These are phyloP conservation scores for Pardosa pseudoannulata DNA, from an alignment of 2,888 invertebrate species.

Conservation along the genomic window DNA sequence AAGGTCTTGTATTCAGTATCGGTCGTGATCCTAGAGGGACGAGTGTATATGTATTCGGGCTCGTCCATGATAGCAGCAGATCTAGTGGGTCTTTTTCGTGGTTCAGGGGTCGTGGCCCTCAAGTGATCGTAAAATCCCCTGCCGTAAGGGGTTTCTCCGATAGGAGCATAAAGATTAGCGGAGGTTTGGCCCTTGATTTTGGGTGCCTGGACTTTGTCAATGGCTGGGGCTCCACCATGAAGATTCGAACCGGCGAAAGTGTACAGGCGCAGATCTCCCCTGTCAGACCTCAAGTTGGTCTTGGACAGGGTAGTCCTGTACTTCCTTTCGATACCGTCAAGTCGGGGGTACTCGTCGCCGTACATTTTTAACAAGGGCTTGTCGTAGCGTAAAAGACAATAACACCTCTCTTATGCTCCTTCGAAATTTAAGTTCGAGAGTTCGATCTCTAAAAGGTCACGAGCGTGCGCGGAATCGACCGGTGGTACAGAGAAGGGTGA, in stretches of 20 bases:
- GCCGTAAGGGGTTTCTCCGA: slow-evolving; percentile 25
- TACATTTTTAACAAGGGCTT: slow-evolving; percentile 73
- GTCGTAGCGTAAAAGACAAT: slow-evolving; percentile 38
- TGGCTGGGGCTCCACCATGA: slow-evolving; percentile 46
- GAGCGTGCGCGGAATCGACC: slow-evolving; percentile 13
- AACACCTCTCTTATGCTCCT: neutral
- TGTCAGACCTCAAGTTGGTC: slow-evolving; percentile 72
- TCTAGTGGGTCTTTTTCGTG: neutral
- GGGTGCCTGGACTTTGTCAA: neutral
- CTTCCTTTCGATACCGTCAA: slow-evolving; percentile 73
- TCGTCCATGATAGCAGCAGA: neutral
- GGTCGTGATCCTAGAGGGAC: slow-evolving; percentile 14
- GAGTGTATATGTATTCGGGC: neutral
- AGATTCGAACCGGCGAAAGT: slow-evolving; percentile 67
- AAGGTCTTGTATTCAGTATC: slow-evolving; percentile 31
- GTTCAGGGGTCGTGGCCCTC: slow-evolving; percentile 31
- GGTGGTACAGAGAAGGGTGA: neutral
- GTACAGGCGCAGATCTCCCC: slow-evolving; percentile 60
- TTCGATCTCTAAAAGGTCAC: slow-evolving; percentile 40
- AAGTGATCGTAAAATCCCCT: slow-evolving; percentile 54
- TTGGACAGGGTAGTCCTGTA: slow-evolving; percentile 70
- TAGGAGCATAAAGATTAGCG: slow-evolving; percentile 42
- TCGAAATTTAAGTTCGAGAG: slow-evolving; percentile 15
- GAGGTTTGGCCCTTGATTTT: neutral
- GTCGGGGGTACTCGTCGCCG: slow-evolving; percentile 72